Evolutionary conservation across 1,140 invertebrate genomes (phyloP), one percentile per base, ranked within the genome.

Genomic region (Hypothenemus hampei): DNA sequence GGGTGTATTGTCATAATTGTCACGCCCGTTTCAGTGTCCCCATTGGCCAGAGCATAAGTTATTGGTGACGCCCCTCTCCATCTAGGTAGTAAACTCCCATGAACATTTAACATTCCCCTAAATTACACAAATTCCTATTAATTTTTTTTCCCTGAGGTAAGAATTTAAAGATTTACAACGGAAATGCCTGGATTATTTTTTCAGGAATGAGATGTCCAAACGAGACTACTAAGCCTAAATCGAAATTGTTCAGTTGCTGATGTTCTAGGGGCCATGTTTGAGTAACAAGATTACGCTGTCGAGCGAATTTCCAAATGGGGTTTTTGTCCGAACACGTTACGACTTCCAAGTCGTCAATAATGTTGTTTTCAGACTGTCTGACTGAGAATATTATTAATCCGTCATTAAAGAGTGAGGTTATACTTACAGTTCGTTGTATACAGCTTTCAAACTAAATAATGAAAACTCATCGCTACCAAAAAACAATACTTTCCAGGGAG

Each of bases 11-110:
- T 84, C 85, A 97, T 95, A 22, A 97, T 81, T 3, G 89, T 86
- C 21, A 97, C 76, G 26, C 95, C 95, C 18, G 91, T 92, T 46
- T 78, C 72, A 19, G 68, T 61, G 68, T 98, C 93, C 20, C 89
- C 91, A 75, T 87, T 84, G 48, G 89, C 78, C 46, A 95, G 74
- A n/a, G 89, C 79, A 73, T 92, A 80, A 57, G 86, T 78, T 37
- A 96, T 84, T 3, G 93, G 93, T 8, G 91, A 84, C 35, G 93
- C 90, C 23, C 95, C 95, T 71, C 94, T 76, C 91, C 92, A 98
- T 57, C 87, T 77, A 20, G 95, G 95, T 60, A 98, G 70, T 23
- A 98, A 69, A 73, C 91, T 95, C 8, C 84, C 89, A 74, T 98
- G 95, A 1, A 97, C 83, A 78, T 94, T 94, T 29, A 93, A 73